These are phyloP conservation scores for Gryllus bimaculatus DNA, from an alignment of 1,140 invertebrate genomes.

Conservation along the genomic window DNA sequence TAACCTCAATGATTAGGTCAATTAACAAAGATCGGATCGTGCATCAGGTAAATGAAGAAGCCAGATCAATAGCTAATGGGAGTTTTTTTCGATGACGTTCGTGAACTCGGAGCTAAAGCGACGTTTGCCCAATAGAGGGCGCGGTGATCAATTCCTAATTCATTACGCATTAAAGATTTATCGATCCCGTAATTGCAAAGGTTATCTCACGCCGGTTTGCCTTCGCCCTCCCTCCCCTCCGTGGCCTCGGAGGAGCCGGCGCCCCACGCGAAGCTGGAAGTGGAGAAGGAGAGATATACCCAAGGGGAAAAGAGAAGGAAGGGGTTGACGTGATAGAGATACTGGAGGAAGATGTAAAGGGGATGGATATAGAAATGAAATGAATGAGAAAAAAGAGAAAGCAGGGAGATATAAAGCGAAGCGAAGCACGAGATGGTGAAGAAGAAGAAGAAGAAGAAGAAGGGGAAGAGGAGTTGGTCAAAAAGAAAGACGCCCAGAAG, in stretches of 20 bases:
- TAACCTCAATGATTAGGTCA: slow-evolving; percentile 1
- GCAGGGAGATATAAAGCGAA: no score
- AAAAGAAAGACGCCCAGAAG: no score
- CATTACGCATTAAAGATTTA: background rate
- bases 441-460: no score
- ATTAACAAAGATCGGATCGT: background rate
- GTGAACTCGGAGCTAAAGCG: background rate
- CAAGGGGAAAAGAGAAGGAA: no score
- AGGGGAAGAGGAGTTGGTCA: no score
- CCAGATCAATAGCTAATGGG: background rate
- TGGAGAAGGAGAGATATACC: no score
- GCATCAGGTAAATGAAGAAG: background rate
- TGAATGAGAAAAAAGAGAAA: no score
- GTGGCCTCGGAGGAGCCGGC: background rate
- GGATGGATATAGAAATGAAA: no score
- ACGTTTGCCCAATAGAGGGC: background rate
- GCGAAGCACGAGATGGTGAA: no score
- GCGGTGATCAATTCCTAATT: background rate
- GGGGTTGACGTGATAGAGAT: no score
- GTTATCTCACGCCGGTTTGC: background rate
- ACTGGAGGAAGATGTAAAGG: no score
- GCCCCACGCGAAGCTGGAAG: no score
- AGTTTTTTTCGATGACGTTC: background rate
- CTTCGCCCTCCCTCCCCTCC: background rate
- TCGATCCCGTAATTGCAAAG: background rate